phyloP scores from a whole-genome alignment of 2,888 invertebrate species.

The Amaurobius ferox region DNA sequence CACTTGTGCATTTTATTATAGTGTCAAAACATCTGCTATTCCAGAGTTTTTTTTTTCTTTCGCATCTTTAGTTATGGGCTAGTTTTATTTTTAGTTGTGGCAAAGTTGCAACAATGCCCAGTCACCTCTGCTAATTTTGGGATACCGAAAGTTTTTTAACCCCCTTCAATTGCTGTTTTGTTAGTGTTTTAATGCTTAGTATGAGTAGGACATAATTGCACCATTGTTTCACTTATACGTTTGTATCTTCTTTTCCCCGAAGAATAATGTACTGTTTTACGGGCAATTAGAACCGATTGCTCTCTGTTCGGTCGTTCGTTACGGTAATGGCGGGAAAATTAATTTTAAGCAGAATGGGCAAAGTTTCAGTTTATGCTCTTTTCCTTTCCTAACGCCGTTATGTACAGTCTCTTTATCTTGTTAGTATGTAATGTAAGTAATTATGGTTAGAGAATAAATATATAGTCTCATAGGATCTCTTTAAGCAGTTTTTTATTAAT shows the following conservation, averaged over 20 bases:
- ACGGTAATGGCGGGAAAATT: too few species aligned
- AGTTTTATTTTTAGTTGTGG: conserved; percentile 40
- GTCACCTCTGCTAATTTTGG: conserved; percentile 13
- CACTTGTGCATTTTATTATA: too few species aligned
- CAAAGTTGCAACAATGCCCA: conserved; percentile 1
- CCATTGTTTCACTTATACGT: neutral
- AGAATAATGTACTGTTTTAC: neutral
- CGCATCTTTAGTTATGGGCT: conserved; percentile 35
- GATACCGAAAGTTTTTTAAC: neutral
- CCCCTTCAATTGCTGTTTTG: neutral
- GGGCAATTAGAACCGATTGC: neutral
- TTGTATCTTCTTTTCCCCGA: neutral
- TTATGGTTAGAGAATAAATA: too few species aligned
- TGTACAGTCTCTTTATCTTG: too few species aligned
- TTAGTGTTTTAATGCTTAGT: neutral
- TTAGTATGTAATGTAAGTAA: too few species aligned
- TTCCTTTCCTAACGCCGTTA: too few species aligned
- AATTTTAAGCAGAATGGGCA: too few species aligned
- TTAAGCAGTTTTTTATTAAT: too few species aligned
- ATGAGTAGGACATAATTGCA: neutral
- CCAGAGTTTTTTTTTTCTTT: neutral
- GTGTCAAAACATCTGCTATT: too few species aligned
- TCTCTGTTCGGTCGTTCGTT: too few species aligned
- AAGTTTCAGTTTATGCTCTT: too few species aligned
- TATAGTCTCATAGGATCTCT: too few species aligned